Conservation (phyloP, 2,888 invertebrate species). For the Leptopterna dolabrata region DNA sequence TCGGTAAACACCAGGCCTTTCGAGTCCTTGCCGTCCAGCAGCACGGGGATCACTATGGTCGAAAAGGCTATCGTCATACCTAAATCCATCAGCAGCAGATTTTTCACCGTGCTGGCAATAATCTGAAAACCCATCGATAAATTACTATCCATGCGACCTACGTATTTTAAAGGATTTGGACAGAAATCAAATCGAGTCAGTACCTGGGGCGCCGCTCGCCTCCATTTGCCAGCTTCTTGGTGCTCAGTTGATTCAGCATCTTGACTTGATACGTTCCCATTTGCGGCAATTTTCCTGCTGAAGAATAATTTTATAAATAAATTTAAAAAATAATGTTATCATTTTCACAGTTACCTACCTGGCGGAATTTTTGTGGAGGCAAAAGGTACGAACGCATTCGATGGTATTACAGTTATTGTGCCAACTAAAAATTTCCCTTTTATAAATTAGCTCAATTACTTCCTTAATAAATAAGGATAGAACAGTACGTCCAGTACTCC, state of each 20-base stretch:
- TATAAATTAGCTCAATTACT: too few species aligned
- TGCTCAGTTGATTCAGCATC: slow-evolving; percentile 48
- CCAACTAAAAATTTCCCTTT: too few species aligned
- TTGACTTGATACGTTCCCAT: neutral
- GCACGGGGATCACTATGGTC: slow-evolving; percentile 72
- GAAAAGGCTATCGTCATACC: slow-evolving; percentile 73
- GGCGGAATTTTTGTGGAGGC: too few species aligned
- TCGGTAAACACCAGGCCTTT: slow-evolving; percentile 70
- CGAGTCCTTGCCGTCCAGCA: slow-evolving; percentile 68
- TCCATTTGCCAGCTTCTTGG: slow-evolving; percentile 56
- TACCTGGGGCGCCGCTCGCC: slow-evolving; percentile 60
- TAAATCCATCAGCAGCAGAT: slow-evolving; percentile 71
- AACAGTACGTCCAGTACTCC: too few species aligned
- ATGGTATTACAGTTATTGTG: too few species aligned
- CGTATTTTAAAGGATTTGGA: too few species aligned
- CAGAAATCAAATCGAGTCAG: too few species aligned
- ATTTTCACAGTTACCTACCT: too few species aligned
- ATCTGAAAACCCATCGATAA: slow-evolving; percentile 67
- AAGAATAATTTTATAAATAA: neutral
- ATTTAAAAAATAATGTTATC: too few species aligned
- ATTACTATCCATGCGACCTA: too few species aligned
- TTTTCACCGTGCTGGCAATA: slow-evolving; percentile 71
- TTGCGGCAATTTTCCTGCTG: slow-evolving; percentile 22
- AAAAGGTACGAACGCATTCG: too few species aligned
- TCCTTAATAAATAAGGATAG: too few species aligned